phyloP scores from a whole-genome alignment of 2,888 invertebrate species.

The Congeria kusceri region DNA sequence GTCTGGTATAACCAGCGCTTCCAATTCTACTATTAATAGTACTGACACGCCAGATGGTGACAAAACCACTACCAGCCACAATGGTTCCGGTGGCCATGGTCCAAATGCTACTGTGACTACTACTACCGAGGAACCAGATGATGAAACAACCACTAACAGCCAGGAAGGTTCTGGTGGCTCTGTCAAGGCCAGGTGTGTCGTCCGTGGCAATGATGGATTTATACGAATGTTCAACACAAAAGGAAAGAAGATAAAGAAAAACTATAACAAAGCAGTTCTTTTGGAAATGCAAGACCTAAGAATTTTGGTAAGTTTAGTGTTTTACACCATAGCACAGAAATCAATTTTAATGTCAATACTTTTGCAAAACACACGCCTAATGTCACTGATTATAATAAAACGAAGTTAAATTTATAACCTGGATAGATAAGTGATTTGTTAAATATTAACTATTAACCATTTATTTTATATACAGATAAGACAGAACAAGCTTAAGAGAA shows the following conservation, averaged over 20 bases:
- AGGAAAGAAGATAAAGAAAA: conserved; percentile 12
- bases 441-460: too few species aligned
- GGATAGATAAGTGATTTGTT: too few species aligned
- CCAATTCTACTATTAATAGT: not conserved
- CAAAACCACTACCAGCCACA: too few species aligned
- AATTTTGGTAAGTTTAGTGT: conserved; percentile 33
- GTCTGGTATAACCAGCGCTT: too few species aligned
- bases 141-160: not conserved
- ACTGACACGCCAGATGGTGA: too few species aligned
- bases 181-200: conserved; percentile 6
- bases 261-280: conserved; percentile 35
- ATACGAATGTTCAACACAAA: conserved; percentile 23
- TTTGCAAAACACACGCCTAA: too few species aligned
- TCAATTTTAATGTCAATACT: too few species aligned
- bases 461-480: conserved; percentile 27
- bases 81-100: too few species aligned
- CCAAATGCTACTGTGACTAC: too few species aligned
- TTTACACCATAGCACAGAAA: too few species aligned
- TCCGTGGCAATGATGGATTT: conserved; percentile 15
- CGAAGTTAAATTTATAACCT: too few species aligned
- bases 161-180: not conserved
- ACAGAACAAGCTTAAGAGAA: conserved; percentile 28
- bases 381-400: too few species aligned
- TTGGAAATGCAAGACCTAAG: conserved; percentile 34
- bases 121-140: conserved; percentile 3